A percentile compares a stretch with the other conserved stretches of the same genome.
Evolutionary conservation across 2,797 vertebrate genomes (phyloP).

Genomic region (Ceyx erithaca): DNA sequence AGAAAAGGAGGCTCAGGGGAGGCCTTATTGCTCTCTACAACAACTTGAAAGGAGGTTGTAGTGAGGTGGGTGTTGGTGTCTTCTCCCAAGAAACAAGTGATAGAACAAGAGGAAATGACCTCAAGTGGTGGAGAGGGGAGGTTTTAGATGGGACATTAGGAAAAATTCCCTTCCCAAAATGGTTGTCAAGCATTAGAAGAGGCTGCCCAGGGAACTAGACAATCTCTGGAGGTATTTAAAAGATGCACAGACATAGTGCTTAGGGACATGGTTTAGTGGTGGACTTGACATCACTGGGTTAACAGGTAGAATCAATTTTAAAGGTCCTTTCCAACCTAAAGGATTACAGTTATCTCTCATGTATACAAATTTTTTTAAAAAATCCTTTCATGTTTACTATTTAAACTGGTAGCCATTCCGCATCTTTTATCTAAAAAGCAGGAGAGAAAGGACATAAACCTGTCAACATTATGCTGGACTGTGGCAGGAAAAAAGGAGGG

Average conservation of each 20-base stretch:
- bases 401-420: background rate
- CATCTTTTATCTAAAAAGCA: background rate
- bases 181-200: background rate
- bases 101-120: background rate
- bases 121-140: background rate
- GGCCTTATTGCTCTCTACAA: fast-evolving
- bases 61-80: too few species aligned
- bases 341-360: background rate
- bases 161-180: background rate
- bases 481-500: background rate
- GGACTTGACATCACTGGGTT: background rate
- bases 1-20: background rate
- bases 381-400: background rate
- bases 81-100: background rate
- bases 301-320: background rate
- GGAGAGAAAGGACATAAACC: background rate
- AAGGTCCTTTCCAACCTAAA: background rate
- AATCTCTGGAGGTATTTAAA: background rate
- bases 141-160: background rate
- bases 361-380: background rate
- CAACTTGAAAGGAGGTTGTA: background rate
- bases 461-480: background rate
- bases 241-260: fast-evolving
- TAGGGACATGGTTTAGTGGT: background rate
- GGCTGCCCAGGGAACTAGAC: background rate